Percentiles rank a stretch among this genome's conserved stretches.
phyloP scores from a whole-genome alignment of 2,888 invertebrate species.

The Spatulosminthurus flaviceps region DNA sequence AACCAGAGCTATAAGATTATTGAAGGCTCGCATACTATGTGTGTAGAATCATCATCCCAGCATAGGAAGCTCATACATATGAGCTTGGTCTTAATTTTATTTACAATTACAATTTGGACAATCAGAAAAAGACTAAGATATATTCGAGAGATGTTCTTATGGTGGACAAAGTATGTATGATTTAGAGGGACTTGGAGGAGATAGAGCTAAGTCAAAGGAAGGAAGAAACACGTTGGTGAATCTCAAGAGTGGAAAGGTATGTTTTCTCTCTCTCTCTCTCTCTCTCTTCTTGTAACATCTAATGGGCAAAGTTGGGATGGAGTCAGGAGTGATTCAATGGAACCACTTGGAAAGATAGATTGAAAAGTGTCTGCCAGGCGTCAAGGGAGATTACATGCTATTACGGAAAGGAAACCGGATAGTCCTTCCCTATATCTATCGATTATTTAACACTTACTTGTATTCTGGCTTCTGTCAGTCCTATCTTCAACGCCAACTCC shows the following conservation, averaged over 20 bases:
- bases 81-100: conserved; percentile 16
- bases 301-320: not conserved
- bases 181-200: not conserved
- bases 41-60: too few relatives aligned
- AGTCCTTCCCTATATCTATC: conserved; percentile 46
- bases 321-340: not conserved
- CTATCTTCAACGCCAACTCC: conserved; percentile 93
- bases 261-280: too few relatives aligned
- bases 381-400: conserved; percentile 54
- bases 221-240: not conserved
- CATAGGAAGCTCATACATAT: too few relatives aligned
- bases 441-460: conserved; percentile 72
- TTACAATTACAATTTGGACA: conserved; percentile 7
- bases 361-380: conserved; percentile 53
- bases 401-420: conserved; percentile 52
- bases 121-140: conserved; percentile 8
- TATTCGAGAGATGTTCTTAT: too few relatives aligned
- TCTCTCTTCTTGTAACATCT: not conserved
- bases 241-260: not conserved
- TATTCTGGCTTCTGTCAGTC: conserved; percentile 91
- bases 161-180: not conserved
- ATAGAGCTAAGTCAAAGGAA: too few relatives aligned
- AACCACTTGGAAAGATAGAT: conserved; percentile 37
- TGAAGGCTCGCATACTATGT: too few relatives aligned
- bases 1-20: too few relatives aligned